Base-by-base conservation (phyloP, 1,140 invertebrate genomes). In the Nebria ingens region DNA sequence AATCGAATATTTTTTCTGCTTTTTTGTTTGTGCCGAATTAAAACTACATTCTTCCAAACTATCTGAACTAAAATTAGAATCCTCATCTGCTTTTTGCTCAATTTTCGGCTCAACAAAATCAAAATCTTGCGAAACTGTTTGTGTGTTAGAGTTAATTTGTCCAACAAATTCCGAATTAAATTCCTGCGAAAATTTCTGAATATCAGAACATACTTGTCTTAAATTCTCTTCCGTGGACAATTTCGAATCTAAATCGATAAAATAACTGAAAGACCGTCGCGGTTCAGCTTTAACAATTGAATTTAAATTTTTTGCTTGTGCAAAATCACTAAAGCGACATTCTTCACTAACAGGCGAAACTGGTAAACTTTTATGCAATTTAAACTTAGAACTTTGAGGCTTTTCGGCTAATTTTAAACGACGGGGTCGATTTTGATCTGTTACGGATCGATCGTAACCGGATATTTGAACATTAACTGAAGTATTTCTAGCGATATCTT, bases 31-130 rank as follows among this genome's bases (percentile, higher is more conserved):
- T n/a, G 75, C 65, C 58, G 77, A 75, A 60, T 74, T 77, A 13
- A 80, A 68, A 59, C 78, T 79, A 60, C 83, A 84, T 52, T 84
- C 82, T 68, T 87, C 85, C 19, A 87, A 68, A 1, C 84, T 86
- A 72, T 88, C 85, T 12, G 85, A 86, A 53, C 84, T 86, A 55
- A 86, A 86, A 62, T 84, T 85, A 0, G 78, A 82, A 52, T 84
- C 78, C 4, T 81, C 79, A 52, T 73, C 74, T 20, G 73, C 77
- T 56, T 53, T 22, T 68, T 1, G 57, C 51, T 2, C 63, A 62
- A 3, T 20, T 22, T 51, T 57, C 15, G 70, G 71, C 61, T 73
- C 71, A 55, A 71, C 74, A 56, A 76, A 73, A 63, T 80, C 77
- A 11, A 79, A 66, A 72, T 81, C 78, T 0, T 78, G 78, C n/a